Base-by-base conservation (phyloP, 2,797 vertebrate species). In the Chloroceryle amazona region DNA sequence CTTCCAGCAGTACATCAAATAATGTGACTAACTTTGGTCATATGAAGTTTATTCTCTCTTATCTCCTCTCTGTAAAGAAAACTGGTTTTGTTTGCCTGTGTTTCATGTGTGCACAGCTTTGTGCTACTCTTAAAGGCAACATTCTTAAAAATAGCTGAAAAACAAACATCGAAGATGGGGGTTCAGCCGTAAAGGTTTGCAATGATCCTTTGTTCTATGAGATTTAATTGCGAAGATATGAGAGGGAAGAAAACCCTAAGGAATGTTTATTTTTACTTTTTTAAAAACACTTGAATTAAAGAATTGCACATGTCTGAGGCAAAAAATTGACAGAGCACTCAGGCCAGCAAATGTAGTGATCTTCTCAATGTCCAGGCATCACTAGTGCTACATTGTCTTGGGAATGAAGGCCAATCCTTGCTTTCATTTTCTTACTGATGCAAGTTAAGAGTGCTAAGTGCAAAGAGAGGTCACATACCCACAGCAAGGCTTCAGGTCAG, bases 21-120 rank as follows among this genome's bases (percentile, higher is more conserved):
- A 39, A 42, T 28, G 18, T 73, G 22, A n/a, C 33, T 42, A 25
- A 51, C 31, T 5, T n/a, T 78, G 35, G 14, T 54, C 35, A 29
- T 13, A 4, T 42, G 19, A 20, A 70, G 62, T 76, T 83, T 2
- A 37, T 63, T 79, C 20, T 65, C 9, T 81, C 42, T 87, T 6
- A 1, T 49, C 0, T 0, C 62, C n/a, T 63, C 28, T 80, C 26
- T 18, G 54, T 39, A 19, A 29, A 28, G 5, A 31, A 70, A 57
- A 67, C 3, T 20, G 6, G 0, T 11, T 81, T 81, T 74, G 1
- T 82, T 93, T 81, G 2, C 21, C n/a, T 70, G 1, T 61, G 8
- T 86, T 93, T 78, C 15, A 9, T 41, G 20, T 28, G 15, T 21
- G 46, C 11, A 49, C 2, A 93, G 4, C 9, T 75, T 44, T 61